These are phyloP conservation scores for Nephrotoma guestfalica DNA, from an alignment of 2,888 invertebrate genomes.

Conservation along the genomic window DNA sequence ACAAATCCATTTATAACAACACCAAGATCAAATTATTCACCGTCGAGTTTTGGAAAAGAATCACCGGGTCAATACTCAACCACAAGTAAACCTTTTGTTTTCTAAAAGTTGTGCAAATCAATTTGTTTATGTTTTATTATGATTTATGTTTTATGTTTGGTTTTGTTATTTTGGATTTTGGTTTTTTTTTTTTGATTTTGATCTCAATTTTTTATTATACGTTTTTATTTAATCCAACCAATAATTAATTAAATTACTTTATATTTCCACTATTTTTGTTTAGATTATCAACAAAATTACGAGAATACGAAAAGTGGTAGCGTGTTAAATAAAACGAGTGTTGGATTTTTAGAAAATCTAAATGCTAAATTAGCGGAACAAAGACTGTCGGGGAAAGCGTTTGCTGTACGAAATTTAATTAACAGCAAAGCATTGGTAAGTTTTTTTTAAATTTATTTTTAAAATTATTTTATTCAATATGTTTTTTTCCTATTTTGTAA, in stretches of 20 bases:
- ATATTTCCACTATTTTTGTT: neutral
- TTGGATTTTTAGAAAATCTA: constrained; percentile 61
- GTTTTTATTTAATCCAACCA: neutral
- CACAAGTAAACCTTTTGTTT: constrained; percentile 15
- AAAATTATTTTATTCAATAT: neutral
- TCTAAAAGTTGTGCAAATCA: neutral
- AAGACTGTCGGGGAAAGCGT: constrained; percentile 43
- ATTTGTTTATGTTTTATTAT: constrained; percentile 8
- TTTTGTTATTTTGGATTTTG: constrained; percentile 1
- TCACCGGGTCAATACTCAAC: constrained; percentile 14
- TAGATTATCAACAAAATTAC: constrained; percentile 26
- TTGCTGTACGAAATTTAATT: constrained; percentile 56
- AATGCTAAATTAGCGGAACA: constrained; percentile 63
- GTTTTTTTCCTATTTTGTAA: neutral
- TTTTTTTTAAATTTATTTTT: constrained; percentile 9
- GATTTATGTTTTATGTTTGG: constrained; percentile 8
- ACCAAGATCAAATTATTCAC: constrained; percentile 19
- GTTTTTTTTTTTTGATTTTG: neutral
- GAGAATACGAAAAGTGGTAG: constrained; percentile 25
- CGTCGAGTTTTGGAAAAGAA: constrained; percentile 18
- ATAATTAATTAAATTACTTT: neutral
- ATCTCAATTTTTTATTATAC: neutral
- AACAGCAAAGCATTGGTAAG: constrained; percentile 54
- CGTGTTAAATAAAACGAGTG: constrained; percentile 34
- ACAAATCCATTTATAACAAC: constrained; percentile 32